Evolutionary conservation across 2,888 invertebrate species (phyloP).

Genomic region (Molorchus minor): DNA sequence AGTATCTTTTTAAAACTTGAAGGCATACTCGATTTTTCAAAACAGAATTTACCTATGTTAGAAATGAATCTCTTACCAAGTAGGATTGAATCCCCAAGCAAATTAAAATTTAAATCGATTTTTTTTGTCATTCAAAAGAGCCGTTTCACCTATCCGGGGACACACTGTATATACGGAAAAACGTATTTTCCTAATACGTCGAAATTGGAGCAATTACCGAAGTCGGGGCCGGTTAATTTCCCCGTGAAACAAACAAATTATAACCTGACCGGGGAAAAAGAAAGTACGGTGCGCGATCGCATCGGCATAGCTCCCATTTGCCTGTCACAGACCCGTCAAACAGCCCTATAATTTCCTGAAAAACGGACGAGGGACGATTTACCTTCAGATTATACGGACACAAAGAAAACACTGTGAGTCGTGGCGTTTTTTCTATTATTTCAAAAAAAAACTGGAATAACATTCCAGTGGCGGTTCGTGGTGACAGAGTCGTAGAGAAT

Average conservation of each 20-base stretch:
- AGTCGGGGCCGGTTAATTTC: constrained; percentile 28
- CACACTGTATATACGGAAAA: constrained; percentile 19
- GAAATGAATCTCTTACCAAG: too few species aligned
- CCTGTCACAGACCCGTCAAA: constrained; percentile 61
- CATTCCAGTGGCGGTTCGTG: too few species aligned
- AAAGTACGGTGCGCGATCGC: constrained; percentile 41
- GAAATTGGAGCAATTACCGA: constrained; percentile 24
- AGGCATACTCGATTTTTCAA: too few species aligned
- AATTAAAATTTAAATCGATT: too few species aligned
- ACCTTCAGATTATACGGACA: constrained; percentile 56
- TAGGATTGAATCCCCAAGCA: too few species aligned
- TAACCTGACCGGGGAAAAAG: constrained; percentile 22
- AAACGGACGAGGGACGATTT: constrained; percentile 58
- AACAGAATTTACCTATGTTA: too few species aligned
- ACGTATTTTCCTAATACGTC: constrained; percentile 17
- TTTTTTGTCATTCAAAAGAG: too few species aligned
- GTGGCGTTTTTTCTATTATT: constrained; percentile 39
- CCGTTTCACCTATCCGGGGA: too few species aligned
- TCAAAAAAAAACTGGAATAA: constrained; percentile 25
- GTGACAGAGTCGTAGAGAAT: too few species aligned
- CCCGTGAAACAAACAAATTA: constrained; percentile 37
- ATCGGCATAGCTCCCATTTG: constrained; percentile 54
- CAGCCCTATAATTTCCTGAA: constrained; percentile 60
- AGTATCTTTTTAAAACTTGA: too few species aligned
- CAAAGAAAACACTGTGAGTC: constrained; percentile 51